Base-by-base conservation (phyloP, 2,888 invertebrate species). In the Halictus quadricinctus region DNA sequence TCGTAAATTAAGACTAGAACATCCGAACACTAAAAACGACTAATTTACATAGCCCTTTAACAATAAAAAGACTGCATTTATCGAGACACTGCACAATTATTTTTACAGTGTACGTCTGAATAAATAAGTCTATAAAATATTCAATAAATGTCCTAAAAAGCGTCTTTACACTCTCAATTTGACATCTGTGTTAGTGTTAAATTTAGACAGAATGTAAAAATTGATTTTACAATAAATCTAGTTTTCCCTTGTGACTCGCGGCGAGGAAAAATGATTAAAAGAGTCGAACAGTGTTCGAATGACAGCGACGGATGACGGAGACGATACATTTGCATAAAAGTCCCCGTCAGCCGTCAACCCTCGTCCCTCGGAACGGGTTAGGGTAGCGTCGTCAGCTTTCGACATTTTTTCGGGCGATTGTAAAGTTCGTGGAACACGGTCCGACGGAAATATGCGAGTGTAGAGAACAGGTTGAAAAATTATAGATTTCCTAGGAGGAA, bases 271-370 rank as follows among this genome's bases (percentile, higher is more conserved):
- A 64, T 60, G 60, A 60, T 64, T 29, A 25, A 60, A 64, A n/a
- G 25, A 54, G 54, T 21, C 21, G 21, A 8, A 21, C 50, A 50
- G 50, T 21, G 7, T 50, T 50, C 21, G 21, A 50, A 21, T 29
- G 60, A 64, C 60, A 64, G 60, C 43, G 70, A 41, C n/a, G 43
- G 36, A 73, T 36, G 74, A 81, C 41, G 79, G 66, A 64, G 70
- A n/a, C 43, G n/a, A 41, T 29, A 43, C 80, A 82, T 83, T 83
- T 83, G 83, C 83, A 80, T 83, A 80, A 83, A 72, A 76, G 80
- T 76, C n/a, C 60, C 69, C 21, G 60, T 64, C 29, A 29, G 29
- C 29, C 73, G 79, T 81, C 74, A 70, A 79, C 73, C 79, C 78
- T 73, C 69, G 73, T 81, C 75, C 75, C 64, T 48, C 54, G 15